A percentile compares a stretch with the other conserved stretches of the same genome.
phyloP scores from a whole-genome alignment of 2,113 vertebrate species.

The Thryonomys swinderianus region DNA sequence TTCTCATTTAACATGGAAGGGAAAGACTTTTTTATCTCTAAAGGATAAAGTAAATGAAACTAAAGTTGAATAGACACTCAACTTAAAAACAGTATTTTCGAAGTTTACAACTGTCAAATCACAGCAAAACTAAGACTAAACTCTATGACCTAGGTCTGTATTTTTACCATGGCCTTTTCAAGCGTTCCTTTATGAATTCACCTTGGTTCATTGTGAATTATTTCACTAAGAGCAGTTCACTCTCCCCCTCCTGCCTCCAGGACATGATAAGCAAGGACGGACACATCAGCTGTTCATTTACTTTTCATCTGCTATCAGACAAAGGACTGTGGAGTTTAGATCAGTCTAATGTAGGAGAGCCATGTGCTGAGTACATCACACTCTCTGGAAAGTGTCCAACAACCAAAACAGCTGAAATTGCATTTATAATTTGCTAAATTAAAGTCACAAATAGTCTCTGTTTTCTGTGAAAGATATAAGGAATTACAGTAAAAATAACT shows the following conservation, averaged over 20 bases:
- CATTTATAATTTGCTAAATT: conserved; percentile 32
- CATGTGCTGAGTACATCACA: not conserved
- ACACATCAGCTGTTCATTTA: not conserved
- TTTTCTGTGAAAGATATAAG: not conserved
- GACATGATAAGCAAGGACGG: not conserved
- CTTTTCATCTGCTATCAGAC: not conserved
- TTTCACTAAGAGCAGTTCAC: not conserved
- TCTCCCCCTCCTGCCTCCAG: not conserved
- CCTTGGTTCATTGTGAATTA: not conserved
- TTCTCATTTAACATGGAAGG: not conserved
- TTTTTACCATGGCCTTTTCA: not conserved
- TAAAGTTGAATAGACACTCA: not conserved
- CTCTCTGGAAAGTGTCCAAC: conserved; percentile 1
- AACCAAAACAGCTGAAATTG: conserved; percentile 31
- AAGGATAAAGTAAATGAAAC: not conserved
- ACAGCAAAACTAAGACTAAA: conserved; percentile 3
- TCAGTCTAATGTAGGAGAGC: not conserved
- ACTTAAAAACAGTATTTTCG: conserved; percentile 26
- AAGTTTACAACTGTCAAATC: not conserved
- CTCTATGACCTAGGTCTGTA: conserved; percentile 17
- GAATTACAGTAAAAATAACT: not conserved
- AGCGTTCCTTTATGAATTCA: conserved; percentile 7
- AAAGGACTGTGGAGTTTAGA: not conserved
- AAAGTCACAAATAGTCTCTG: conserved; percentile 14
- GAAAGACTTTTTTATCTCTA: not conserved